Evolutionary conservation across 2,888 invertebrate species (phyloP).

Genomic region (Oxycera nigricornis): DNA sequence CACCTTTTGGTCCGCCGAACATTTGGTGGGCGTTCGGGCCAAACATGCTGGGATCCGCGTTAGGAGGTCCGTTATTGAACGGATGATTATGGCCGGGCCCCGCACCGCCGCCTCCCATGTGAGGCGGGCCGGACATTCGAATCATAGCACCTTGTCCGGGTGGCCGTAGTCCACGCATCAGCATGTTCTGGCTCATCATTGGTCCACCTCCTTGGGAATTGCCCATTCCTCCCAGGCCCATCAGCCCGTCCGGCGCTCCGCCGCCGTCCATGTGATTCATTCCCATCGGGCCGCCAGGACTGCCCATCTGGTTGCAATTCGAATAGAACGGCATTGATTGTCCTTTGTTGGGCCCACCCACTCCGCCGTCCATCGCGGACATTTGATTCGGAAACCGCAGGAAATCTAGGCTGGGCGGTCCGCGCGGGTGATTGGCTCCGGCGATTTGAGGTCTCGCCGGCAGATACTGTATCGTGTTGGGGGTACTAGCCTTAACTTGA

Average conservation of each 20-base stretch:
- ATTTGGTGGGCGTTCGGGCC: conserved; percentile 60
- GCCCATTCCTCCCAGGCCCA: conserved; percentile 52
- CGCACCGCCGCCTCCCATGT: conserved; percentile 47
- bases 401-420: conserved; percentile 89
- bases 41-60: conserved; percentile 51
- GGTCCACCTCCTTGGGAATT: conserved; percentile 49
- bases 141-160: conserved; percentile 56
- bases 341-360: conserved; percentile 46
- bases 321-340: conserved; percentile 56
- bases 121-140: conserved; percentile 52
- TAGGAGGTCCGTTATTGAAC: conserved; percentile 48
- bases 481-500: conserved; percentile 94
- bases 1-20: conserved; percentile 67
- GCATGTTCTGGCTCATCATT: conserved; percentile 54
- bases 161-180: conserved; percentile 65
- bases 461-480: conserved; percentile 97
- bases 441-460: conserved; percentile 91
- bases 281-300: conserved; percentile 52
- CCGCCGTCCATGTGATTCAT: conserved; percentile 62
- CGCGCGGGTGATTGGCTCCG: conserved; percentile 70
- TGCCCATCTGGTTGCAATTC: conserved; percentile 59
- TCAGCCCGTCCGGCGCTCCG: conserved; percentile 59
- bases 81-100: conserved; percentile 55
- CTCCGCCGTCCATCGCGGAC: conserved; percentile 50
- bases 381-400: conserved; percentile 86